Evolutionary conservation across 2,888 invertebrate species (phyloP).

Genomic region (Leptinotarsa peninsularis): DNA sequence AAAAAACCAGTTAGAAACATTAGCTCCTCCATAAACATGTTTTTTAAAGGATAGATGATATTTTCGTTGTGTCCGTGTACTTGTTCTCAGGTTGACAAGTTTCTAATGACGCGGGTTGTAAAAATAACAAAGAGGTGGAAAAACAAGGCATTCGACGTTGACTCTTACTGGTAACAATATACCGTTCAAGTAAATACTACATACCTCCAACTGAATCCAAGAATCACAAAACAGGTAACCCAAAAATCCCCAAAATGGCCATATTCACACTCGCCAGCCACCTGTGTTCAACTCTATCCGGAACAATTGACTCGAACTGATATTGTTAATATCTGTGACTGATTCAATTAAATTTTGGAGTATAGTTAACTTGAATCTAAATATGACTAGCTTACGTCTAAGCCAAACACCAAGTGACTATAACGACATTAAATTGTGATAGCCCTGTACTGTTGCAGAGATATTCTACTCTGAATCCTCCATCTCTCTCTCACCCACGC

Average conservation of each 20-base stretch:
- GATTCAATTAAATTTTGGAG: constrained; percentile 67
- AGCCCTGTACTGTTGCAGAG: constrained; percentile 67
- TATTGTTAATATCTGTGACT: constrained; percentile 68
- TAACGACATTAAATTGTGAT: constrained; percentile 69
- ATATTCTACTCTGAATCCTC: constrained; percentile 46
- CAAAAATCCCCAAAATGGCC: constrained; percentile 18
- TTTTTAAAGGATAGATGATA: too few species aligned
- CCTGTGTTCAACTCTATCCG: constrained; percentile 58
- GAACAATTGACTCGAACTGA: constrained; percentile 65
- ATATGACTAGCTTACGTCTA: constrained; percentile 68
- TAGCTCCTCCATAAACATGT: too few species aligned
- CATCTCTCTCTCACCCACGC: constrained; percentile 36
- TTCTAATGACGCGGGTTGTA: too few species aligned
- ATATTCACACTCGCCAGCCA: constrained; percentile 33
- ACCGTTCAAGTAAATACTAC: neutral
- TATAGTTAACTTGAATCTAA: constrained; percentile 65
- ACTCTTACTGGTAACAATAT: neutral
- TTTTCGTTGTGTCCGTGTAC: too few species aligned
- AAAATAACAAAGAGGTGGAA: too few species aligned
- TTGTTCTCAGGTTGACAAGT: too few species aligned
- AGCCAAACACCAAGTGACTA: constrained; percentile 68
- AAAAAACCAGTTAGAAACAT: too few species aligned
- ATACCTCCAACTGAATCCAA: constrained; percentile 10
- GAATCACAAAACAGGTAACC: constrained; percentile 15
- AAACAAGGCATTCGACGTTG: neutral